Evolutionary conservation across 2,797 vertebrate species (phyloP).

Genomic region (Acanthornis magna): DNA sequence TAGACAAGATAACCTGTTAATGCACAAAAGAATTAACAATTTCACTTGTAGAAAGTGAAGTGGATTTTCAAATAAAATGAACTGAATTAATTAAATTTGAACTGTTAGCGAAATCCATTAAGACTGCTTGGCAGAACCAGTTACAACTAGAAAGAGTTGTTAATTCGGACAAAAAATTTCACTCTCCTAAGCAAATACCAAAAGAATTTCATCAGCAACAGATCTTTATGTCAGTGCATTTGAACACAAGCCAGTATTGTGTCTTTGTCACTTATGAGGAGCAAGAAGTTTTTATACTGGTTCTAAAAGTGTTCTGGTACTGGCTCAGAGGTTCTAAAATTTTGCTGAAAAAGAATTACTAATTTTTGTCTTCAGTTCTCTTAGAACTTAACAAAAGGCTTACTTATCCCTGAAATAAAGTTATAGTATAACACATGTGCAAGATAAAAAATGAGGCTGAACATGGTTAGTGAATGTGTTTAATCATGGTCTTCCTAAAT

Average conservation of each 20-base stretch:
- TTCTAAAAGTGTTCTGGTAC: background rate
- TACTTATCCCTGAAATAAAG: background rate
- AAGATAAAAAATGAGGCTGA: background rate
- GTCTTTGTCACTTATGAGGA: background rate
- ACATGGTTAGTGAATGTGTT: background rate
- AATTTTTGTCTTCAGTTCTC: background rate
- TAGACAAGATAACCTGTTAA: conserved; percentile 83
- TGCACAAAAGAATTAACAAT: background rate
- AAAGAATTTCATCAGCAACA: background rate
- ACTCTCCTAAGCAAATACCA: background rate
- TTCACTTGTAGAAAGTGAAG: background rate
- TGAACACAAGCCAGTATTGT: background rate
- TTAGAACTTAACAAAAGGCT: background rate
- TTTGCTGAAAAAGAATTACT: background rate
- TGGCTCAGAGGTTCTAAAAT: background rate
- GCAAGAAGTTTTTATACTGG: background rate
- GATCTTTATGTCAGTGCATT: background rate
- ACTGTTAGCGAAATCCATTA: background rate
- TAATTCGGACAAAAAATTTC: background rate
- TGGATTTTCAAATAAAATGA: background rate
- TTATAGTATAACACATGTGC: background rate
- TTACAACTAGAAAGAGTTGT: background rate
- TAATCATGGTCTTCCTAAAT: background rate
- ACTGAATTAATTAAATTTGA: background rate
- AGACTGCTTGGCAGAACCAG: background rate